Base-by-base conservation (phyloP, 2,113 vertebrate genomes). In the Motacilla tschutschensis region DNA sequence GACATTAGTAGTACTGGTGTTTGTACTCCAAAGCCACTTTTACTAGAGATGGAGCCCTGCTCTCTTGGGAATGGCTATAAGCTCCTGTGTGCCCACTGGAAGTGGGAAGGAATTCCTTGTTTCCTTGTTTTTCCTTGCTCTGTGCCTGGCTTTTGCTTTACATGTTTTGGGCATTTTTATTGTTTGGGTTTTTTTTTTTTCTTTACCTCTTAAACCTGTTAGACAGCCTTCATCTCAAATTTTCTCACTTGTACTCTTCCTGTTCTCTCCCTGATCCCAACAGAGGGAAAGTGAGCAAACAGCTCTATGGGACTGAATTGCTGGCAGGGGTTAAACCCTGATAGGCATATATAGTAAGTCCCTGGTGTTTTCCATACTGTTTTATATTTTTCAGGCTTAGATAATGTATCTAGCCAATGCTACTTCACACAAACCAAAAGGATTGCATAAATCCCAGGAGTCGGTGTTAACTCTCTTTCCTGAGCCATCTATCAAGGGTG, bases 21-120 rank as follows among this genome's bases (percentile, higher is more conserved):
- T 50, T 64, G 12, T 20, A 50, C 20, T 64, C 10, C 22, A 12
- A 36, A 44, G 15, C 11, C 43, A 43, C 10, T 4, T 1, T 2
- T 24, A 33, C 8, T 10, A 13, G 6, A 12, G 41, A 63, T 28
- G 14, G 21, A 55, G 8, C 21, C 13, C 29, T 35, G 19, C 8
- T 19, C 4, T 60, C 4, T 16, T 0, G 0, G 10, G 16, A 19
- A 47, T 46, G 5, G 0, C 3, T 26, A 26, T 63, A 41, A 48
- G 4, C 9, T 10, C 11, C 9, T 43, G 4, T 31, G 20, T 36
- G 6, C 17, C 18, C 12, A 9, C 1, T 57, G n/a, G 15, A 44
- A 58, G 1, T 3, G 9, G 16, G 50, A 29, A 71, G 25, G 10
- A 57, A 44, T 65, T 65, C 24, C 38, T 38, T 44, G 1, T 5